Evolutionary conservation across 2,888 invertebrate species (phyloP), one percentile per base, ranked within the genome.

Genomic region (Heliconius sara): DNA sequence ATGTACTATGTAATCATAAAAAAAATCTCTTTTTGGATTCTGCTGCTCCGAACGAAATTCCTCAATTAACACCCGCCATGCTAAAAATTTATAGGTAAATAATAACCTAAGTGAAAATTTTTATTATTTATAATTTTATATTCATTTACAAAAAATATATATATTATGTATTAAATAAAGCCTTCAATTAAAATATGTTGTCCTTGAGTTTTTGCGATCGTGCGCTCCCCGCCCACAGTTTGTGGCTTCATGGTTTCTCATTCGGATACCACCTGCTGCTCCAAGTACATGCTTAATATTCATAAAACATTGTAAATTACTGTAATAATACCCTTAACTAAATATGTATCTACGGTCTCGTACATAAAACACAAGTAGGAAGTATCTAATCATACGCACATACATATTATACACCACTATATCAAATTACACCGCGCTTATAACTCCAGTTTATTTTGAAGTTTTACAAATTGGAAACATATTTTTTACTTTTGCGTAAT

Each of bases 161-260:
- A 63, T 75, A 27, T 19, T 60, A 73, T 16, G 43, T 60, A 65
- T 79, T 39, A 73, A 52, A 52, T 52, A 22, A 52, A 30, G 19
- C 30, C 27, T 79, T 63, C 67, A 81, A 81, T 81, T 78, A 82
- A 82, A 78, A 81, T 78, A 72, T 75, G 79, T 77, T 68, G 82
- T 81, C 82, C 79, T 75, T 65, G 63, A 47, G 65, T 75, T 75
- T 47, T 79, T 74, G 39, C 79, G 71, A 77, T 80, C 78, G 77
- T 78, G 77, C 81, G 77, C 80, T 78, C 80, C 78, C 83, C 84
- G 84, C 83, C 84, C 84, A 82, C 80, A 82, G 84, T 83, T 85
- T 85, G 83, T 73, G 84, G 84, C 84, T 85, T 85, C 83, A 83
- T 83, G 83, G 78, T 83, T 85, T 87, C 86, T 85, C 86, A 86